Conservation (phyloP, 2,113 vertebrate genomes). For the Nasalis larvatus region DNA sequence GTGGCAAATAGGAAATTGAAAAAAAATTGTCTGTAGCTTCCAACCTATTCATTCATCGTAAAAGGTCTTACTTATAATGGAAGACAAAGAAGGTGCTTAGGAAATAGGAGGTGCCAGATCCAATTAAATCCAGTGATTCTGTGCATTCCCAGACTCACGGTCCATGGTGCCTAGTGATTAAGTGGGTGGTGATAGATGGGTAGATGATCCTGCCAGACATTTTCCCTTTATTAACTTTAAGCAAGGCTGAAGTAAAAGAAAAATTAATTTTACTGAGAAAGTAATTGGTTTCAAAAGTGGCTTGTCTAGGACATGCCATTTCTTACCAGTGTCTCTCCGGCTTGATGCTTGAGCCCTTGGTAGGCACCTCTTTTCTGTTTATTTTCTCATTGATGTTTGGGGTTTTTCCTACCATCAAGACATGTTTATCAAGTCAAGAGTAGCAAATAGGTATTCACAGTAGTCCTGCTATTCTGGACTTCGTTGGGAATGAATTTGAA, state of each 20-base stretch:
- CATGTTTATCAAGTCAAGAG: neutral
- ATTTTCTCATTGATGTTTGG: neutral
- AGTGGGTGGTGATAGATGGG: neutral
- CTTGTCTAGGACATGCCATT: neutral
- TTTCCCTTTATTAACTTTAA: constrained; percentile 48
- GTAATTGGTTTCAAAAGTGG: neutral
- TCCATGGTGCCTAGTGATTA: neutral
- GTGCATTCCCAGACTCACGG: neutral
- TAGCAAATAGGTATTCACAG: neutral
- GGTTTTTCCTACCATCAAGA: neutral
- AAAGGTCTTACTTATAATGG: neutral
- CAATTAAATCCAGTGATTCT: neutral
- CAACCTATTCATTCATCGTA: neutral
- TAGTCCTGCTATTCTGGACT: neutral
- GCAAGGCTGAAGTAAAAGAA: neutral
- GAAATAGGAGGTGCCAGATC: neutral
- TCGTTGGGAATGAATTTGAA: neutral
- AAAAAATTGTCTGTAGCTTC: neutral
- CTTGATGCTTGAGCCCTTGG: neutral
- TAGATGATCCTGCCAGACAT: neutral
- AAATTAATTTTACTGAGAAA: constrained; percentile 5
- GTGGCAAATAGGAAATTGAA: neutral
- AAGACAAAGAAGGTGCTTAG: neutral
- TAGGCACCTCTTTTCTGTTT: neutral
- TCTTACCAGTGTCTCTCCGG: neutral